phyloP scores from a whole-genome alignment of 2,797 vertebrate genomes.

The Alosa sapidissima region DNA sequence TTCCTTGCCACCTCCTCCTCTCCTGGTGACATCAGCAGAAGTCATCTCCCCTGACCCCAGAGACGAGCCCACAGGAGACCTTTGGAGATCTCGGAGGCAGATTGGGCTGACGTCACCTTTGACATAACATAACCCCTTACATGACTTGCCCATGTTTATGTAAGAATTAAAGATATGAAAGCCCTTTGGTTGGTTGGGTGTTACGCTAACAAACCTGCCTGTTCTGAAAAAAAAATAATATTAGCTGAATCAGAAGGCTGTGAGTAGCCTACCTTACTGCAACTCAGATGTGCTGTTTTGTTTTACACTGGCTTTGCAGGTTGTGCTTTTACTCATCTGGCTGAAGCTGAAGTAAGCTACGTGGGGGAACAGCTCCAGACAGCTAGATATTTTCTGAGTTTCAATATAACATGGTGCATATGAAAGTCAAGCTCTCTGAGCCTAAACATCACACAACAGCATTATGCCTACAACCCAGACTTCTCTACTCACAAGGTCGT shows the following conservation, averaged over 20 bases:
- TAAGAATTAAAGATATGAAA: background rate
- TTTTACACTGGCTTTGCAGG: background rate
- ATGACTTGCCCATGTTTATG: background rate
- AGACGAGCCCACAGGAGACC: background rate
- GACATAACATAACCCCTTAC: background rate
- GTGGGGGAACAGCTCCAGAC: no score
- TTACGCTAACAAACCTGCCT: background rate
- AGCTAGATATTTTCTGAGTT: no score
- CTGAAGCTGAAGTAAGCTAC: background rate
- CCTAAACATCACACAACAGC: background rate
- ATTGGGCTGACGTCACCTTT: conserved; percentile 1
- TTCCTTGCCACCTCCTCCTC: background rate
- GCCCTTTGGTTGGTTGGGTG: background rate
- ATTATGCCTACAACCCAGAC: background rate
- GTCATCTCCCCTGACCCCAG: background rate
- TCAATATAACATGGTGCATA: background rate
- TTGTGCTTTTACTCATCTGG: background rate
- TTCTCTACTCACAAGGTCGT: conserved; percentile 35
- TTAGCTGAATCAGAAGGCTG: background rate
- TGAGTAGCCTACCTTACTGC: background rate
- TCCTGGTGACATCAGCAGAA: conserved; percentile 4
- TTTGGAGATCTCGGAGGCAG: background rate
- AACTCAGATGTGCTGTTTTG: background rate
- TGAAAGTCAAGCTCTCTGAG: background rate
- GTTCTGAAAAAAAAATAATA: background rate